A percentile compares a stretch with the other conserved stretches of the same genome.
phyloP scores from a whole-genome alignment of 2,888 invertebrate genomes.

The Drosophila histrio region DNA sequence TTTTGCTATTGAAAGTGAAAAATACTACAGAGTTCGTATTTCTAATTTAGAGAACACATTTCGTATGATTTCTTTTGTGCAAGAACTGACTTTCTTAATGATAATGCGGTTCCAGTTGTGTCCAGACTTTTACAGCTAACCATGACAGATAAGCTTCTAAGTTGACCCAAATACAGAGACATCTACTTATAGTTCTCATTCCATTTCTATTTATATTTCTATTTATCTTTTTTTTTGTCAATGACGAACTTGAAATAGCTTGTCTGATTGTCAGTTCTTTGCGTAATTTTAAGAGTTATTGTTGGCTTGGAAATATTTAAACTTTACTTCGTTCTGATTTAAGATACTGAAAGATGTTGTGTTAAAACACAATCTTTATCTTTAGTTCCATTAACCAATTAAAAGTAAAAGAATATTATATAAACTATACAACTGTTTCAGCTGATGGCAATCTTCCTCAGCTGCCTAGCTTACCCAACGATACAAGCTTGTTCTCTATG shows the following conservation, averaged over 20 bases:
- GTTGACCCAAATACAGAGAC: slow-evolving; percentile 11
- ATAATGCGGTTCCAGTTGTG: slow-evolving; percentile 1
- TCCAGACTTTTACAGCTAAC: slow-evolving; percentile 3
- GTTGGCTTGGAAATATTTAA: too few species aligned
- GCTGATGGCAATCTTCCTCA: too few species aligned
- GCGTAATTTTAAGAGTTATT: too few species aligned
- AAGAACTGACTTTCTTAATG: not conserved
- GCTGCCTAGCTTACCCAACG: too few species aligned
- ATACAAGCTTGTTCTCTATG: too few species aligned
- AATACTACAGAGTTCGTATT: slow-evolving; percentile 17
- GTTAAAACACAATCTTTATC: too few species aligned
- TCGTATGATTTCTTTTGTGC: slow-evolving; percentile 25
- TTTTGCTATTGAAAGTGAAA: slow-evolving; percentile 45
- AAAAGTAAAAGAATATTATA: too few species aligned
- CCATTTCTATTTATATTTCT: not conserved
- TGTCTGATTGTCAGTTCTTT: not conserved
- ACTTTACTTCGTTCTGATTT: too few species aligned
- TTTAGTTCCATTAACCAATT: too few species aligned
- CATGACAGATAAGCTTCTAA: slow-evolving; percentile 6
- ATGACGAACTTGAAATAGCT: not conserved
- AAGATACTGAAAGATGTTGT: too few species aligned
- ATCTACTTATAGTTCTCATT: not conserved
- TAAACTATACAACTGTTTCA: too few species aligned
- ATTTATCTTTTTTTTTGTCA: not conserved
- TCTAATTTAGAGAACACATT: not conserved